phyloP scores from a whole-genome alignment of 2,888 invertebrate genomes.

The Torymus aiolomorphi region DNA sequence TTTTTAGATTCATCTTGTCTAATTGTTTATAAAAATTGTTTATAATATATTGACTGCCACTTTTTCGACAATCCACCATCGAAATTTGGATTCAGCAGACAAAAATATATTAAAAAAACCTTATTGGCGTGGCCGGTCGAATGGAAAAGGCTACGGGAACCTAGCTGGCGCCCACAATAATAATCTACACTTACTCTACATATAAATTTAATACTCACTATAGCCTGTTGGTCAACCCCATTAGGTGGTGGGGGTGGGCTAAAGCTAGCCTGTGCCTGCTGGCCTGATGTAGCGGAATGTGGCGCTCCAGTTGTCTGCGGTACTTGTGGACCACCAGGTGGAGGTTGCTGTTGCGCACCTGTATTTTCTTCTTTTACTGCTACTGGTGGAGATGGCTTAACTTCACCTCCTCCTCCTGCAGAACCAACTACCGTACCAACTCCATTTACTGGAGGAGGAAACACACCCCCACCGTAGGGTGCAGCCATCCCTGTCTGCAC shows the following conservation, averaged over 20 bases:
- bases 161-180: too few relatives aligned
- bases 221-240: slow-evolving; percentile 75
- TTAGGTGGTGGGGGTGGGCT: slow-evolving; percentile 78
- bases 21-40: too few relatives aligned
- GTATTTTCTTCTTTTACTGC: slow-evolving; percentile 74
- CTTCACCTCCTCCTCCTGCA: slow-evolving; percentile 77
- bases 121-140: too few relatives aligned
- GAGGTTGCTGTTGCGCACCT: slow-evolving; percentile 69
- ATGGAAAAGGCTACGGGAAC: too few relatives aligned
- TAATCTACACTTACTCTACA: too few relatives aligned
- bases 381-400: slow-evolving; percentile 75
- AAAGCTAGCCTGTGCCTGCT: slow-evolving; percentile 74
- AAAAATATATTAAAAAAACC: too few relatives aligned
- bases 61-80: too few relatives aligned
- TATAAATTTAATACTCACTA: slow-evolving; percentile 64
- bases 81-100: too few relatives aligned
- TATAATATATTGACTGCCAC: too few relatives aligned
- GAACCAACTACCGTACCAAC: slow-evolving; percentile 76
- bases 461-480: slow-evolving; percentile 81
- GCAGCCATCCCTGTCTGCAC: slow-evolving; percentile 92
- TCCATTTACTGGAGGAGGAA: slow-evolving; percentile 79
- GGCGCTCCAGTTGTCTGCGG: slow-evolving; percentile 68
- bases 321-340: slow-evolving; percentile 74
- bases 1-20: too few relatives aligned
- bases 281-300: slow-evolving; percentile 70